Conservation (phyloP, 2,113 vertebrate genomes). For the Triplophysa siluroides region DNA sequence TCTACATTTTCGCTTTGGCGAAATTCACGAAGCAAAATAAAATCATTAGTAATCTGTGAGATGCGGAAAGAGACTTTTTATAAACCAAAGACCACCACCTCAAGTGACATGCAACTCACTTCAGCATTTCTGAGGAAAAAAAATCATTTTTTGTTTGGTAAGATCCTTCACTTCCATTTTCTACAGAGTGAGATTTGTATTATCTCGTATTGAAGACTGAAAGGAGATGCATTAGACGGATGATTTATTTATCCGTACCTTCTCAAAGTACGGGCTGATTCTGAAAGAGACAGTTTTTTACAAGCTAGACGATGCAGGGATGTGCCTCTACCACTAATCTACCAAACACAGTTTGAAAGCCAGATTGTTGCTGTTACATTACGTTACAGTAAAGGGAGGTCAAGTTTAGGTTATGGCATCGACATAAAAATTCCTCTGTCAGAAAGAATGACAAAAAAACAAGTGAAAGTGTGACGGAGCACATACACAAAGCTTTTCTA, state of each 20-base stretch:
- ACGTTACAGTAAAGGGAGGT: constrained; percentile 5
- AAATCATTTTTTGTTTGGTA: neutral
- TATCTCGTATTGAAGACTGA: constrained; percentile 9
- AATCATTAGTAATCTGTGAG: neutral
- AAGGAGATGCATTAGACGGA: constrained; percentile 22
- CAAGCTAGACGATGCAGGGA: constrained; percentile 8
- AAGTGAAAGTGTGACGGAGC: neutral
- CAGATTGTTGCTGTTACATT: constrained; percentile 8
- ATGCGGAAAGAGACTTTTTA: neutral
- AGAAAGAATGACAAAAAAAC: neutral
- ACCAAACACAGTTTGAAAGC: neutral
- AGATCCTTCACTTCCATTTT: neutral
- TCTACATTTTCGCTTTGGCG: neutral
- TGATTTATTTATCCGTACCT: constrained; percentile 32
- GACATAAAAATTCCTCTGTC: neutral
- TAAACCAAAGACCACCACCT: neutral
- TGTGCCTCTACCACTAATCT: neutral
- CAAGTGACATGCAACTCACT: neutral
- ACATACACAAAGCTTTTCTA: neutral
- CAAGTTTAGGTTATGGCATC: constrained; percentile 41
- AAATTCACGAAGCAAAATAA: neutral
- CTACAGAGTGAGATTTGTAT: neutral
- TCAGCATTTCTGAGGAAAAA: neutral
- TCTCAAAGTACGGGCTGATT: constrained; percentile 6
- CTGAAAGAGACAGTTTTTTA: constrained; percentile 36